Percentiles rank a stretch among this genome's conserved stretches.
Conservation (phyloP, 2,113 vertebrate species). For the Thermophis baileyi region DNA sequence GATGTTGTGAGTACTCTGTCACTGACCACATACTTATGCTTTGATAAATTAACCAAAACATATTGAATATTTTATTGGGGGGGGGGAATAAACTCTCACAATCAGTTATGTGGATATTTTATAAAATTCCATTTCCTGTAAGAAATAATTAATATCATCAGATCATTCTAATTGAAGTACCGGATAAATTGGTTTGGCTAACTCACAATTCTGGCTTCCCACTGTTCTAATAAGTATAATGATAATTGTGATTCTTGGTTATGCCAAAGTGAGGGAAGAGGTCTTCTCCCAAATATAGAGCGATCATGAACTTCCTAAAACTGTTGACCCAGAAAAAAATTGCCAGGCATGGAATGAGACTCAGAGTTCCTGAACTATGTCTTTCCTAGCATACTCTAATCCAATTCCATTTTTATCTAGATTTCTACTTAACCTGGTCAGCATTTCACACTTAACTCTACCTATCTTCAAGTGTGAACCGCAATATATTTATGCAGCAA, state of each 20-base stretch:
- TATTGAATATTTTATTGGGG: neutral
- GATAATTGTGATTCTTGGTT: neutral
- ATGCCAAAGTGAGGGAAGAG: neutral
- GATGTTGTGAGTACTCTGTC: neutral
- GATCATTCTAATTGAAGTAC: neutral
- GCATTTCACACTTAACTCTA: neutral
- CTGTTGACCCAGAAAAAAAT: neutral
- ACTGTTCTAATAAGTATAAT: neutral
- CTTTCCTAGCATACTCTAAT: neutral
- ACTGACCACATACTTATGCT: neutral
- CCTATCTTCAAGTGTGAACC: neutral
- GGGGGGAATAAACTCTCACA: neutral
- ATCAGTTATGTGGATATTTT: neutral
- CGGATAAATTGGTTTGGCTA: neutral
- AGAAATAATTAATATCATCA: neutral
- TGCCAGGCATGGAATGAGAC: neutral
- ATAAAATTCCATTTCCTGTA: neutral
- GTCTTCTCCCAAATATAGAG: neutral
- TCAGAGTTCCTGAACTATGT: neutral
- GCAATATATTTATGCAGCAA: neutral
- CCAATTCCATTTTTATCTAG: neutral
- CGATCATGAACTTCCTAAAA: neutral
- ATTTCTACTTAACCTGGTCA: neutral
- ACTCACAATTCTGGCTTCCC: neutral
- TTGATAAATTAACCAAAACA: neutral